phyloP scores from a whole-genome alignment of 2,797 vertebrate genomes.

The Pelobates cultripes region DNA sequence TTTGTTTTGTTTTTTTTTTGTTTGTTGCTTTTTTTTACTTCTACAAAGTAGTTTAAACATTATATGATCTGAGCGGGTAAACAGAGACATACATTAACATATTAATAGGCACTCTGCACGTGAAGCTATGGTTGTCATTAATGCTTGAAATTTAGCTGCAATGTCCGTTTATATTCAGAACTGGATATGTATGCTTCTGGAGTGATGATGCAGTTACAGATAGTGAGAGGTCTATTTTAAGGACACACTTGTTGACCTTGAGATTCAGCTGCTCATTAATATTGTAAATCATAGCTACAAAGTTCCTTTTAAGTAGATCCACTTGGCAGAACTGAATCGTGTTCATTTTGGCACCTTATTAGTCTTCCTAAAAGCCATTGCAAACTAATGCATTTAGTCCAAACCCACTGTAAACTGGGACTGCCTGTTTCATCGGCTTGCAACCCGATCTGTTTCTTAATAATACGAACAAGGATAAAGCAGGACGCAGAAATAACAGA shows the following conservation, averaged over 20 bases:
- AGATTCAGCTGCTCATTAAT: slow-evolving; percentile 71
- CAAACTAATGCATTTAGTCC: slow-evolving; percentile 17
- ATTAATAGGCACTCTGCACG: background rate
- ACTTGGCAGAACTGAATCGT: slow-evolving; percentile 64
- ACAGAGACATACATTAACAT: no score
- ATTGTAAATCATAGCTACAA: slow-evolving; percentile 63
- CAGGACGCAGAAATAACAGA: slow-evolving; percentile 25
- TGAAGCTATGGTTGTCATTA: slow-evolving; percentile 1
- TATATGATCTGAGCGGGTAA: no score
- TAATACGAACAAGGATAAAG: slow-evolving; percentile 19
- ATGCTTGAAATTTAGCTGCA: slow-evolving; percentile 31
- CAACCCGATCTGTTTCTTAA: slow-evolving; percentile 33
- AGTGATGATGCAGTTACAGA: slow-evolving; percentile 69
- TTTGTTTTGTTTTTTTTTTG: no score
- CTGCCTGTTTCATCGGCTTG: slow-evolving; percentile 16
- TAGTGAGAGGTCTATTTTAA: slow-evolving; percentile 73
- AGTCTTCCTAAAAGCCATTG: slow-evolving; percentile 40
- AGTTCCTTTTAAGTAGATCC: slow-evolving; percentile 62
- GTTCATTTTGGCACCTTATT: slow-evolving; percentile 50
- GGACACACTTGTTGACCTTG: slow-evolving; percentile 71
- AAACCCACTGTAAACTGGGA: slow-evolving; percentile 2
- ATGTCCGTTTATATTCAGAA: slow-evolving; percentile 53
- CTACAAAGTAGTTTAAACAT: no score
- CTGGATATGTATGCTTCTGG: slow-evolving; percentile 59
- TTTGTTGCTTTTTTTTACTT: no score